These are phyloP conservation scores for Chinchilla lanigera DNA, from an alignment of 2,113 vertebrate genomes.

Conservation along the genomic window DNA sequence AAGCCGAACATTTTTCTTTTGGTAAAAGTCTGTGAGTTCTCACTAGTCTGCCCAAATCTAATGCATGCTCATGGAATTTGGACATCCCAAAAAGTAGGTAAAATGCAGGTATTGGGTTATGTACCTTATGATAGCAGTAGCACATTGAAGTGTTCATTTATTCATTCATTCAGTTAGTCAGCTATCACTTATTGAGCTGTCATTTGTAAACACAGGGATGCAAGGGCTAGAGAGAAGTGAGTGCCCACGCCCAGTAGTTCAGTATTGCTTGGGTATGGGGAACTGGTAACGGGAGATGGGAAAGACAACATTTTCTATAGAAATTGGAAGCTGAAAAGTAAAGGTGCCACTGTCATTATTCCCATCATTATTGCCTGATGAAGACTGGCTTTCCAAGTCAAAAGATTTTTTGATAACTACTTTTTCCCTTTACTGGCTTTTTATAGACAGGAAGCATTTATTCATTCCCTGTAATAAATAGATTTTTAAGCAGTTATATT, in stretches of 20 bases:
- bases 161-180: neutral
- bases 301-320: conserved; percentile 15
- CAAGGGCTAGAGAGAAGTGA: neutral
- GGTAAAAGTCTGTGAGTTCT: neutral
- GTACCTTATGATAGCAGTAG: neutral
- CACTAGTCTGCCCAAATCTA: neutral
- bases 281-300: neutral
- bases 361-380: neutral
- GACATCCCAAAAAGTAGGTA: neutral
- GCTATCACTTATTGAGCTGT: neutral
- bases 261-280: neutral
- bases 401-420: neutral
- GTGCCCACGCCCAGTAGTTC: neutral
- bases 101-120: neutral
- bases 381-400: conserved; percentile 10
- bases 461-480: conserved; percentile 46
- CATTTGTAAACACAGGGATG: neutral
- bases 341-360: neutral
- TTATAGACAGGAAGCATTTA: conserved; percentile 53
- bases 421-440: conserved; percentile 43
- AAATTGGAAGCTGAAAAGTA: neutral
- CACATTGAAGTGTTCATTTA: neutral
- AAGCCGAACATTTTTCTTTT: neutral
- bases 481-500: conserved; percentile 70
- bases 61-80: neutral